These are phyloP conservation scores for Passer montanus DNA, from an alignment of 2,113 vertebrate genomes.

Conservation along the genomic window DNA sequence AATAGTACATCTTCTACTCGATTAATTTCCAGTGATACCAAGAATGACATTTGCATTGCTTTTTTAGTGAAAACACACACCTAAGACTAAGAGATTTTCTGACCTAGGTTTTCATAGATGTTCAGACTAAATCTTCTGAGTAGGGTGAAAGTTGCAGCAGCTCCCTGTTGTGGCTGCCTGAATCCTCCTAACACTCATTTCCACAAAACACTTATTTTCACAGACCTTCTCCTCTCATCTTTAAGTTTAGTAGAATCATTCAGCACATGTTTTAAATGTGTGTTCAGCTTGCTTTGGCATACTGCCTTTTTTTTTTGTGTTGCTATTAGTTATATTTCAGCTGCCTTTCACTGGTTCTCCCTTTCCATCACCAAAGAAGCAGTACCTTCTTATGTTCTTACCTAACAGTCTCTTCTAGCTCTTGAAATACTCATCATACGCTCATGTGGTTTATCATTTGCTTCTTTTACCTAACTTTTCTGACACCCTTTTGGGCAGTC, in stretches of 20 bases:
- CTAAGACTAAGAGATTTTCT: neutral
- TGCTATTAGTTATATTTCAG: neutral
- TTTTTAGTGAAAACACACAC: neutral
- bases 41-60: accelerated
- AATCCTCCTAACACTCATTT: neutral
- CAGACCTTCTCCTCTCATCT: neutral
- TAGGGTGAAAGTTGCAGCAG: neutral
- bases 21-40: neutral
- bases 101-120: neutral
- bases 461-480: neutral
- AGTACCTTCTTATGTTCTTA: neutral
- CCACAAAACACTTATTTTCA: neutral
- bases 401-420: neutral
- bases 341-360: neutral
- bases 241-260: neutral
- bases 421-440: neutral
- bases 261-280: neutral
- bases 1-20: neutral
- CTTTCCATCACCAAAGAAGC: neutral
- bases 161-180: neutral
- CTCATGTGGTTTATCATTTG: neutral
- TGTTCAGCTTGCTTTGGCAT: neutral
- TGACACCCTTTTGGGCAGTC: neutral
- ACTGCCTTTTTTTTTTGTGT: neutral
- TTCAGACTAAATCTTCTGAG: neutral